Evolutionary conservation across 2,113 vertebrate species (phyloP), one percentile per base, ranked within the genome.

Genomic region (Nematolebias whitei): DNA sequence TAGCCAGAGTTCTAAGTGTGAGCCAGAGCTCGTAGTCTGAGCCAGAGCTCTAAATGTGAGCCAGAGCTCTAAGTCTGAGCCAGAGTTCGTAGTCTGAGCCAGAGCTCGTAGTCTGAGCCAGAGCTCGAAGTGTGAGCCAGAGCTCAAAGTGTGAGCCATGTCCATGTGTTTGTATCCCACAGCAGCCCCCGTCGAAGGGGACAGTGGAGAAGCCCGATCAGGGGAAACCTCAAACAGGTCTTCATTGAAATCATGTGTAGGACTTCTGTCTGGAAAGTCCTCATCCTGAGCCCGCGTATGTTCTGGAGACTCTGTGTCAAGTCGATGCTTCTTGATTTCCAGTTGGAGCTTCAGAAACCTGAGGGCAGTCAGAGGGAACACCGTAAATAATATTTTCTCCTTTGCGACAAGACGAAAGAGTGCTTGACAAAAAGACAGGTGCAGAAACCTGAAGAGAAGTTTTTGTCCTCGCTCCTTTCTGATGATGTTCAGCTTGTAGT

Each of bases 401-500:
- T n/a, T n/a, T n/a, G n/a, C n/a, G n/a, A n/a, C n/a, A n/a, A n/a
- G n/a, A n/a, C n/a, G n/a, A n/a, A n/a, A n/a, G n/a, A 23, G 38
- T 6, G 1, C 23, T 3, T 29, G 8, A 44, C 12, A 41, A 39
- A 44, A 3, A 52, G 14, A 69, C 44, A 44, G 1, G n/a, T n/a
- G n/a, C n/a, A 19, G 7, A 71, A 22, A 96, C 96, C 96, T 94
- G 88, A 96, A 97, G 29, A 96, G 79, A 3, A 97, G 93, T 69
- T 95, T 96, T 88, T 98, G 96, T 12, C 96, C 95, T 0, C 89
- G 91, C 73, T 97, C 96, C 69, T 97, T 98, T 80, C 90, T 95
- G 74, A 98, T 95, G 70, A 98, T 95, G 84, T 98, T 98, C 74
- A 96, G 94, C 81, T 98, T 98, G 89, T 97, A 96, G 85, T 98